Percentiles rank a stretch among this genome's conserved stretches.
These are phyloP conservation scores for Pygoscelis antarcticus DNA, from an alignment of 2,113 vertebrate genomes.

Conservation along the genomic window DNA sequence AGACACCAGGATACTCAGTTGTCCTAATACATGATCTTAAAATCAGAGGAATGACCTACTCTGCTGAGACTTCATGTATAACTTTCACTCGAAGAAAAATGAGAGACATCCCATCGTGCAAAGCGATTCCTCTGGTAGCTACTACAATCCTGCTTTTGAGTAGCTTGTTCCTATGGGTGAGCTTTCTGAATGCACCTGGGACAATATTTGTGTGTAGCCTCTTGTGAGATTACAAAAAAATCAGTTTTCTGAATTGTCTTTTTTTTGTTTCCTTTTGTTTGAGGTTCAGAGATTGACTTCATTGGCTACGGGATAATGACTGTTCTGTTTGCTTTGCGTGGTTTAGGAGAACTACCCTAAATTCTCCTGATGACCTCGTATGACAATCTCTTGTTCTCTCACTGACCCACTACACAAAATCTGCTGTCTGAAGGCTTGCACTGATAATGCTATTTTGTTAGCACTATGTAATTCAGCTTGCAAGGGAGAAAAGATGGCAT, in stretches of 20 bases:
- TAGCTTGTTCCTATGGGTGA: not conserved
- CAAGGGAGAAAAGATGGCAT: not conserved
- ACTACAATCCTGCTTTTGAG: not conserved
- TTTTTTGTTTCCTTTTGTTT: not conserved
- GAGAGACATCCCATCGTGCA: not conserved
- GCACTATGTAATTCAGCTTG: not conserved
- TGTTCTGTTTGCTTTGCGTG: not conserved
- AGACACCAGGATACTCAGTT: not conserved
- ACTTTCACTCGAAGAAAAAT: not conserved
- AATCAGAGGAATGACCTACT: rapidly evolving
- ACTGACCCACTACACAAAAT: not conserved
- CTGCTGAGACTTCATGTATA: not conserved
- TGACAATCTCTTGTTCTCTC: not conserved
- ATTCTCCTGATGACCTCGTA: not conserved
- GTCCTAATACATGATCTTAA: not conserved
- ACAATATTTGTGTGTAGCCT: not conserved
- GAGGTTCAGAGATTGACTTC: not conserved
- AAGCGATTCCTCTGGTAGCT: not conserved
- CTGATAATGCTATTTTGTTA: not conserved
- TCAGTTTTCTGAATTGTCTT: not conserved
- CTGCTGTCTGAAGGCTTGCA: not conserved
- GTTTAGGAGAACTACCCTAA: not conserved
- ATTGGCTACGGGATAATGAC: not conserved
- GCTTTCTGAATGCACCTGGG: not conserved
- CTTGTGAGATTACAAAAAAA: not conserved